Conservation (phyloP, 2,888 invertebrate genomes). For the Orthosia cruda region DNA sequence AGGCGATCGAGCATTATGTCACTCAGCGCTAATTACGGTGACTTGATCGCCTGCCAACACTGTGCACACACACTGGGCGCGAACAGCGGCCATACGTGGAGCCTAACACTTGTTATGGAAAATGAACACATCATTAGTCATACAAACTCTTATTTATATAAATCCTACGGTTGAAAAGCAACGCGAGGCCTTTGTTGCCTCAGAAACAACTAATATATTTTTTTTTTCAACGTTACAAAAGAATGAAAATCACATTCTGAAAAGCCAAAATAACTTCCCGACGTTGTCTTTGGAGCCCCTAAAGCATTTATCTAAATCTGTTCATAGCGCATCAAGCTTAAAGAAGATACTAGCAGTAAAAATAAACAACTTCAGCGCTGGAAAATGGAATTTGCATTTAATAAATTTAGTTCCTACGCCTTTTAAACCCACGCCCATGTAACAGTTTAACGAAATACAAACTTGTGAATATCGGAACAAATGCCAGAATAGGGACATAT, state of each 20-base stretch:
- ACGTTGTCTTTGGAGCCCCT: slow-evolving; percentile 12
- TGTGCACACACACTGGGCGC: slow-evolving; percentile 67
- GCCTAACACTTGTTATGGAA: slow-evolving; percentile 34
- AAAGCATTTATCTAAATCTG: slow-evolving; percentile 44
- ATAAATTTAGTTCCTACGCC: slow-evolving; percentile 54
- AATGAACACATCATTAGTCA: slow-evolving; percentile 34
- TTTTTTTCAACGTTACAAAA: slow-evolving; percentile 34
- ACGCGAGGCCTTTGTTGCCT: slow-evolving; percentile 23
- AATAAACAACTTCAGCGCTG: slow-evolving; percentile 54
- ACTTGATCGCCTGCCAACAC: slow-evolving; percentile 81
- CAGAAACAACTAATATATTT: slow-evolving; percentile 31
- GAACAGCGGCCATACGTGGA: slow-evolving; percentile 56
- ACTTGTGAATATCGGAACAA: slow-evolving; percentile 22
- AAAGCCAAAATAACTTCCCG: slow-evolving; percentile 24
- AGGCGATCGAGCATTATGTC: slow-evolving; percentile 67
- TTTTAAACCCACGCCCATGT: slow-evolving; percentile 42
- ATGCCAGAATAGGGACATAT: slow-evolving; percentile 16
- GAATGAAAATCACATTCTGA: slow-evolving; percentile 6
- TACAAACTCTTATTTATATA: slow-evolving; percentile 27
- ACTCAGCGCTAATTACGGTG: slow-evolving; percentile 74
- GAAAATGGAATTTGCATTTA: slow-evolving; percentile 47
- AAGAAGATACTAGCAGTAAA: slow-evolving; percentile 55
- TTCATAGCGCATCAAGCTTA: slow-evolving; percentile 38
- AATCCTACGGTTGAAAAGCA: slow-evolving; percentile 10
- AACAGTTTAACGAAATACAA: slow-evolving; percentile 27